Percentiles rank a stretch among this genome's conserved stretches.
These are phyloP conservation scores for Nudaria mundana DNA, from an alignment of 2,888 invertebrate species.

Conservation along the genomic window DNA sequence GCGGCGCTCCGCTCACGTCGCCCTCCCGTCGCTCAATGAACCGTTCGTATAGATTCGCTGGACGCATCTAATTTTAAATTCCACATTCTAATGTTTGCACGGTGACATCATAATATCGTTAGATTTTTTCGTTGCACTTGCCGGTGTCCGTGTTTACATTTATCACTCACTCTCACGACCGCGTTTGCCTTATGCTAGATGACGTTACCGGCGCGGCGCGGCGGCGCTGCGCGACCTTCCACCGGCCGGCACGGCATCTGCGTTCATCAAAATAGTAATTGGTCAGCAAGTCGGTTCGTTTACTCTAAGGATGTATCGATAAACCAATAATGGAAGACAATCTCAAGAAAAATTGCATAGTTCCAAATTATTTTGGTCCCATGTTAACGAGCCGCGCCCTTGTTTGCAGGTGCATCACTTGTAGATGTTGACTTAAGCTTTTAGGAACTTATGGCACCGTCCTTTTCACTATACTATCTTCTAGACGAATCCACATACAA, in stretches of 20 bases:
- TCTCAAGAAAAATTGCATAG: constrained; percentile 35
- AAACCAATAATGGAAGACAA: constrained; percentile 2
- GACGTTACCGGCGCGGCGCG: constrained; percentile 53
- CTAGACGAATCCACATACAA: too few relatives aligned
- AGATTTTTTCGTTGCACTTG: constrained; percentile 68
- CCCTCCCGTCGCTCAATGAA: constrained; percentile 79
- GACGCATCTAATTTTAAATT: constrained; percentile 74
- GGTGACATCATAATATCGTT: constrained; percentile 74
- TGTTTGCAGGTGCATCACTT: too few relatives aligned
- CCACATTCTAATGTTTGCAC: constrained; percentile 70
- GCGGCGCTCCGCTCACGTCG: constrained; percentile 77
- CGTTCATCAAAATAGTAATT: constrained; percentile 22
- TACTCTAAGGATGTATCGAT: not conserved
- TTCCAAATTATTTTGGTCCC: too few relatives aligned
- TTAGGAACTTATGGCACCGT: too few relatives aligned
- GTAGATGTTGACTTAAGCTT: too few relatives aligned
- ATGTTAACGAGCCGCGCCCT: too few relatives aligned
- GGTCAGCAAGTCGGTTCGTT: too few relatives aligned
- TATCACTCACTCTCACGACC: constrained; percentile 54
- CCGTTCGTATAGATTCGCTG: constrained; percentile 62
- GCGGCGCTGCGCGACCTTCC: constrained; percentile 53
- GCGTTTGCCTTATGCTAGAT: constrained; percentile 50
- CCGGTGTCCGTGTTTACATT: constrained; percentile 72
- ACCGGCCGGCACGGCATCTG: constrained; percentile 29
- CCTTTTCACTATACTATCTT: too few relatives aligned